Conservation (phyloP, 1,140 invertebrate genomes). For the Doryteuthis pealeii region DNA sequence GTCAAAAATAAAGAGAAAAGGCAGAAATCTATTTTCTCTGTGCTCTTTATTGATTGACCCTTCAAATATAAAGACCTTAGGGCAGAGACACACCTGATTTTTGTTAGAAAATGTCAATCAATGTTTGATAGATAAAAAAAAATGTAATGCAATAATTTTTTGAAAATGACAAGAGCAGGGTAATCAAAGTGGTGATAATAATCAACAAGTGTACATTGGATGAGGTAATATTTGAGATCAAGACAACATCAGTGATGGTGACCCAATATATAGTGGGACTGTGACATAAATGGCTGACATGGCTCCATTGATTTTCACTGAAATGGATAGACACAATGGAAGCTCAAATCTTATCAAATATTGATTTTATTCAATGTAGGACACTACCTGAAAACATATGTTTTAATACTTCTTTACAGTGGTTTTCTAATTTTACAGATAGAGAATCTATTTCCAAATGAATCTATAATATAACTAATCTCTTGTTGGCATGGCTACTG, state of each 20-base stretch:
- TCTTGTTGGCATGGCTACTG: neutral
- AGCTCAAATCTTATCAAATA: constrained; percentile 5
- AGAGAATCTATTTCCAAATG: neutral
- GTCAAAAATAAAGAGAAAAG: too few relatives aligned
- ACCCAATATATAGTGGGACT: neutral
- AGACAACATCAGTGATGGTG: neutral
- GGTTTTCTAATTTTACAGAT: constrained; percentile 4
- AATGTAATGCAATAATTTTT: too few relatives aligned
- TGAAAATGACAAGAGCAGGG: too few relatives aligned
- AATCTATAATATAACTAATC: neutral
- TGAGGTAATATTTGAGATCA: too few relatives aligned
- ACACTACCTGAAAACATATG: neutral
- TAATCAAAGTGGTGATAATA: too few relatives aligned
- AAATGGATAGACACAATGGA: constrained; percentile 7
- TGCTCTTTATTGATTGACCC: too few relatives aligned
- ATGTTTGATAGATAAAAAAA: too few relatives aligned
- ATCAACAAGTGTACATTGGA: too few relatives aligned
- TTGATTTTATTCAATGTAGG: constrained; percentile 9
- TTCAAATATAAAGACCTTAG: too few relatives aligned
- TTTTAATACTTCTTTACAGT: neutral
- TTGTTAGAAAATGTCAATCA: too few relatives aligned
- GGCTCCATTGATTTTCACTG: constrained; percentile 1
- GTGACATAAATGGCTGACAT: neutral
- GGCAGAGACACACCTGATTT: too few relatives aligned
- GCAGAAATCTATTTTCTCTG: too few relatives aligned